phyloP scores from a whole-genome alignment of 2,797 vertebrate genomes.

The Lepus townsendii region DNA sequence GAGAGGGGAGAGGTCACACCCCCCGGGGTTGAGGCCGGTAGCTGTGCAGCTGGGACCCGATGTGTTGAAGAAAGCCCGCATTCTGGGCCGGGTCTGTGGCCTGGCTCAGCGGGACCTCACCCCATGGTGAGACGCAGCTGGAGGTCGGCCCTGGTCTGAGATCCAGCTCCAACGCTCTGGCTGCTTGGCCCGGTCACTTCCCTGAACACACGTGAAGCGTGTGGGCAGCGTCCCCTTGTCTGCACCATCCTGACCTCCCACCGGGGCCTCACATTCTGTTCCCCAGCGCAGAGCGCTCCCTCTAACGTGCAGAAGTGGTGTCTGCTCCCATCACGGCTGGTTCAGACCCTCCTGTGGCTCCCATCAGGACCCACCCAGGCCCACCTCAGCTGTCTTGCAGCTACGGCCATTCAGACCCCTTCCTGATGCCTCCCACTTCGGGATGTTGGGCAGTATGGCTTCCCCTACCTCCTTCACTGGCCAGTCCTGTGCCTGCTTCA shows the following conservation, averaged over 20 bases:
- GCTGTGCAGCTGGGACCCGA: background rate
- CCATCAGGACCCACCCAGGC: background rate
- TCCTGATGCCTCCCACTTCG: background rate
- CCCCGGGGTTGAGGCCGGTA: no score
- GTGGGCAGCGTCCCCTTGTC: background rate
- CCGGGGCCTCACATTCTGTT: background rate
- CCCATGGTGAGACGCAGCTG: background rate
- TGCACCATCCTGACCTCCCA: background rate
- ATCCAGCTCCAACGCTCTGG: background rate
- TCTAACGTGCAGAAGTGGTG: background rate
- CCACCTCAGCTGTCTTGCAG: background rate
- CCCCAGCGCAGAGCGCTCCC: background rate
- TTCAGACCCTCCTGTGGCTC: background rate
- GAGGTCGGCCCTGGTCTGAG: background rate
- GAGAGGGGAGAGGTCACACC: background rate
- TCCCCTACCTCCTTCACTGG: background rate
- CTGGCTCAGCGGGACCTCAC: background rate
- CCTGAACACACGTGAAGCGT: background rate
- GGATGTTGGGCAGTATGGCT: background rate
- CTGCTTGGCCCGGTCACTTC: background rate
- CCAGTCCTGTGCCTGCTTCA: constrained; percentile 10
- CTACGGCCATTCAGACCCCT: background rate
- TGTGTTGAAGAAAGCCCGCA: background rate
- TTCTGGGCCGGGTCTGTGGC: background rate
- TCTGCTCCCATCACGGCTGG: background rate